Evolutionary conservation across 2,113 vertebrate genomes (phyloP), one percentile per base, ranked within the genome.

Genomic region (Clarias batrachus): DNA sequence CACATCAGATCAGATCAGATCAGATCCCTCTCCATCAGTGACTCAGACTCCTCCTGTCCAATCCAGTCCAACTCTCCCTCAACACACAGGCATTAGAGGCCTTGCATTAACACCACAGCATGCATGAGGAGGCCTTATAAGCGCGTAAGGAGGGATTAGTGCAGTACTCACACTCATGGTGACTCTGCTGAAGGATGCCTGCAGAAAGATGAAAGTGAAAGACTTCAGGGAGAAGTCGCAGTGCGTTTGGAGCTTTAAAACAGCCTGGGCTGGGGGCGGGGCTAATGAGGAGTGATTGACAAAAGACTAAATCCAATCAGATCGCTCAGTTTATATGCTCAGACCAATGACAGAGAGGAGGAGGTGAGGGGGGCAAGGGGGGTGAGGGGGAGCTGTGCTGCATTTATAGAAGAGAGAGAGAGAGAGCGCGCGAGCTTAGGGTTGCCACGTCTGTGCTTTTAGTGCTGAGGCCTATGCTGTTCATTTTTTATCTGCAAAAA

Each of bases 111-210:
- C 3, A 17, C 3, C 30, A 5, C 41, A 1, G 5, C 68, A 21
- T 73, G 66, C 62, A 48, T 16, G 37, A 25, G 30, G 41, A 56
- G 77, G 30, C 11, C 8, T 33, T 14, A 73, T 25, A 78, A 63
- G 25, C 33, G 65, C 11, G 33, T 33, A 16, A 25, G 33, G 68
- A 23, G 30, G 23, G 7, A 25, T 59, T 63, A 33, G 68, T 62
- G 27, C 33, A 78, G 48, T 73, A 87, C 88, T 89, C 30, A 89
- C 88, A n/a, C 0, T 59, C 85, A 87, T 89, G 60, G 23, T 66
- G 48, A 60, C 65, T 54, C 66, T 54, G 48, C 37, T 52, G 25
- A 76, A 9, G 52, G 41, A 12, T 0, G 23, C 10, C 66, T 76
- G 54, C 3, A 2, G 59, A 3, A 25, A 74, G 33, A 68, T 65